Evolutionary conservation across 2,888 invertebrate genomes (phyloP).

Genomic region (Xestoiulus laeticollis): DNA sequence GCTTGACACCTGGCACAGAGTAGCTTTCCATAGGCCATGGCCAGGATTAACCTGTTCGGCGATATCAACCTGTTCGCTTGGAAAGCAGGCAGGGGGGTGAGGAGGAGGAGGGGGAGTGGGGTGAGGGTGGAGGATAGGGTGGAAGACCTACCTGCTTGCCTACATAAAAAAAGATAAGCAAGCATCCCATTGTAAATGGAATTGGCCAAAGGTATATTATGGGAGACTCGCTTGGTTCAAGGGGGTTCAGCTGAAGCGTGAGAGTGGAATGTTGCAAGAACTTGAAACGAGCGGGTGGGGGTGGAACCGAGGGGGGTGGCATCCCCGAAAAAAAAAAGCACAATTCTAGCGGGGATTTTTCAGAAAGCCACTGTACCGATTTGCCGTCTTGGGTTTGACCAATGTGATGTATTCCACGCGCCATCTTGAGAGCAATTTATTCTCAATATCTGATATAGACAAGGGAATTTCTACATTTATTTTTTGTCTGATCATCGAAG

Average conservation of each 20-base stretch:
- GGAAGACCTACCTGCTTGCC: slow-evolving; percentile 29
- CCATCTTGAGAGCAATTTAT: neutral
- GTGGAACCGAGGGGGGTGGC: neutral
- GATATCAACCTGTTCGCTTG: slow-evolving; percentile 16
- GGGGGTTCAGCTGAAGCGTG: slow-evolving; percentile 25
- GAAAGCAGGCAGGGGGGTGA: neutral
- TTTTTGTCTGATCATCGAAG: too few species aligned
- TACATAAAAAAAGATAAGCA: slow-evolving; percentile 37
- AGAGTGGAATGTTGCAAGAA: slow-evolving; percentile 33
- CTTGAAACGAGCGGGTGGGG: slow-evolving; percentile 34
- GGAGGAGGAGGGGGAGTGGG: neutral
- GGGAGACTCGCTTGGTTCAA: slow-evolving; percentile 13
- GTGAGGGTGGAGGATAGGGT: neutral
- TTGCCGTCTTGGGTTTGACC: neutral
- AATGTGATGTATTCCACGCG: neutral
- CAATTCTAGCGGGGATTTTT: neutral
- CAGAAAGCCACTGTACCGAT: neutral
- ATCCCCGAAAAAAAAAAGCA: neutral
- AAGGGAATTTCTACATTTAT: too few species aligned
- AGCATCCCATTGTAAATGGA: slow-evolving; percentile 28
- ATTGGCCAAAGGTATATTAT: slow-evolving; percentile 35
- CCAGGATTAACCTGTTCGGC: slow-evolving; percentile 32
- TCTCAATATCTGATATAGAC: too few species aligned
- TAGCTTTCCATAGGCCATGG: slow-evolving; percentile 28
- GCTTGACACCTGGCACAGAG: slow-evolving; percentile 29